Evolutionary conservation across 2,797 vertebrate genomes (phyloP).

Genomic region (Pelodytes ibericus): DNA sequence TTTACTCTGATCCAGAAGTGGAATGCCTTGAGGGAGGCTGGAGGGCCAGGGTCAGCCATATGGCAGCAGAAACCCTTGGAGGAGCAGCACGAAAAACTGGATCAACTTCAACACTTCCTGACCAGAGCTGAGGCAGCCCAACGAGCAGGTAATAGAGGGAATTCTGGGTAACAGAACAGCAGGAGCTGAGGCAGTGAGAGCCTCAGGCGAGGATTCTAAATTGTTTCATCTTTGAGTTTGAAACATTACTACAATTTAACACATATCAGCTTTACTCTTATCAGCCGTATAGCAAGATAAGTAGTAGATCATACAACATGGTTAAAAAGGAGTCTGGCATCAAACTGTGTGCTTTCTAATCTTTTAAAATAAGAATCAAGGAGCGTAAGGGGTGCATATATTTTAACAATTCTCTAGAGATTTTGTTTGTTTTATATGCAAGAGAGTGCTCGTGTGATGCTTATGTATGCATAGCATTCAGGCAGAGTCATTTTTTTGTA

Average conservation of each 20-base stretch:
- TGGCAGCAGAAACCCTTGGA: constrained; percentile 88
- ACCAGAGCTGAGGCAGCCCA: constrained; percentile 79
- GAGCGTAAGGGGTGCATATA: constrained; percentile 44
- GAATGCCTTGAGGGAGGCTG: constrained; percentile 82
- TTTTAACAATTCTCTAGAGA: constrained; percentile 43
- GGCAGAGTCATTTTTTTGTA: constrained; percentile 45
- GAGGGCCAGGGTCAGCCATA: constrained; percentile 88
- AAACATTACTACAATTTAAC: constrained; percentile 71
- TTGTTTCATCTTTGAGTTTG: constrained; percentile 75
- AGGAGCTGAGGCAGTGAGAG: constrained; percentile 63
- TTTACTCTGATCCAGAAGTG: constrained; percentile 81
- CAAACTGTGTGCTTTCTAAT: constrained; percentile 51
- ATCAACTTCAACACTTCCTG: constrained; percentile 83
- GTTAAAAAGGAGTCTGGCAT: constrained; percentile 50
- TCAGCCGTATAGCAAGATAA: constrained; percentile 62
- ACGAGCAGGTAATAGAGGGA: constrained; percentile 75
- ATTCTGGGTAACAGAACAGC: constrained; percentile 65
- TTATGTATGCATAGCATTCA: constrained; percentile 50
- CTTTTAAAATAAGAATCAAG: constrained; percentile 45
- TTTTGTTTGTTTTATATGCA: constrained; percentile 51
- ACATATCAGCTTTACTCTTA: constrained; percentile 66
- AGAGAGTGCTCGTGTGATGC: constrained; percentile 33
- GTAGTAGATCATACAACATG: constrained; percentile 49
- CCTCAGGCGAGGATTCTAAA: constrained; percentile 74
- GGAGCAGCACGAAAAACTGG: constrained; percentile 87